Evolutionary conservation across 2,888 invertebrate species (phyloP), one percentile per base, ranked within the genome.

Genomic region (Epistrophe eligans): DNA sequence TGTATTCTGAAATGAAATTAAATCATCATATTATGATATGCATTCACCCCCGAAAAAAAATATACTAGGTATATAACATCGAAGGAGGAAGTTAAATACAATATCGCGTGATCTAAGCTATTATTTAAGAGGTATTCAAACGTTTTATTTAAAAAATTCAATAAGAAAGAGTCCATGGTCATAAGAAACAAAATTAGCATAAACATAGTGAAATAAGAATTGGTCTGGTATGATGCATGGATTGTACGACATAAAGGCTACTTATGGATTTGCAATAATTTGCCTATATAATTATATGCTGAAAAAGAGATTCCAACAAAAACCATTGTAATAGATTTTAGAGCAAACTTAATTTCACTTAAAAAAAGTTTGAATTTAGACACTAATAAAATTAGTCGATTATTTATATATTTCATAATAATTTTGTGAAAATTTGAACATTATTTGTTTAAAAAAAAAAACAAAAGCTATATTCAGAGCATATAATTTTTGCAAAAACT

Each of bases 111-210:
- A 62, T 62, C 8, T 17, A 24, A 40, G 7, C 62, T 1, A 62
- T 62, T 62, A 62, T 58, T 58, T 58, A 2, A 62, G 28, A 32
- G 28, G 9, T 32, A 55, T 32, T 55, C 24, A 24, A 19, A 62
- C 13, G 40, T 43, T 43, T 15, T 1, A 15, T 7, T 62, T 43
- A 17, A 62, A 62, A 24, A 62, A 40, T 60, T 60, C 19, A 24
- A 19, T 40, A 19, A 19, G 40, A 60, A 62, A 43, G 43, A 62
- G 62, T 62, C 10, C 62, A 62, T 43, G 62, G 62, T 9, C 62
- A 43, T 58, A 58, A 17, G 43, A 62, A 62, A 43, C 4, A 15
- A 24, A 43, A 62, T 62, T 62, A 40, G 15, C 62, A 62, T 43
- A 43, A 62, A 43, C 2, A 62, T 9, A 40, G 19, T 4, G 0